phyloP scores from a whole-genome alignment of 2,113 vertebrate genomes.

The Rana temporaria region DNA sequence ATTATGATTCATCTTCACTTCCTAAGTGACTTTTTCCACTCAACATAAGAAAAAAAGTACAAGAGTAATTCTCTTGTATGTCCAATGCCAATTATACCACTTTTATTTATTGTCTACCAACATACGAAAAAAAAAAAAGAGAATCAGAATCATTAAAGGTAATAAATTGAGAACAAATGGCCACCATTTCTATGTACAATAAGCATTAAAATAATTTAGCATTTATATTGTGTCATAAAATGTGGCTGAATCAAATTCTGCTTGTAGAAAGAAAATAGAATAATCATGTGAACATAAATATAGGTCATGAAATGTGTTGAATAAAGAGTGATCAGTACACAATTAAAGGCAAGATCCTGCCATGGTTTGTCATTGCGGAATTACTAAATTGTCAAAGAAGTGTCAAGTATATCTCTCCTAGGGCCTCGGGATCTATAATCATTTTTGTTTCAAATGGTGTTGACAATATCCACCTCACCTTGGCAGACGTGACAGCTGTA shows the following conservation, averaged over 20 bases:
- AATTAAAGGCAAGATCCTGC: slow-evolving; percentile 19
- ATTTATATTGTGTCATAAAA: too few species aligned
- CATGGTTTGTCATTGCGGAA: slow-evolving; percentile 17
- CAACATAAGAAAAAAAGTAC: too few species aligned
- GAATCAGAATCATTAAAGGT: too few species aligned
- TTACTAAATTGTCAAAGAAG: slow-evolving; percentile 19
- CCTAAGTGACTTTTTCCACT: too few species aligned
- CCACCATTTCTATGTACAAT: too few species aligned
- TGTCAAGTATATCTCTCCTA: background rate
- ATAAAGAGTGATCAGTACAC: slow-evolving; percentile 23
- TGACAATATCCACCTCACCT: slow-evolving; percentile 10
- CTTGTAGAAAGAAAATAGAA: background rate
- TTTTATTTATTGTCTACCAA: too few species aligned
- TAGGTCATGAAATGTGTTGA: background rate
- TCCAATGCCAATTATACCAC: too few species aligned
- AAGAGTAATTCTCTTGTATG: too few species aligned
- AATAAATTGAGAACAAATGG: too few species aligned
- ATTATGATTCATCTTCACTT: too few species aligned
- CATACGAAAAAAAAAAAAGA: too few species aligned
- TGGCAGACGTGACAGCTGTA: background rate
- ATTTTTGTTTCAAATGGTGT: slow-evolving; percentile 15
- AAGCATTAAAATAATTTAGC: too few species aligned
- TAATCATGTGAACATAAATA: background rate
- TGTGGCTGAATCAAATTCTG: background rate
- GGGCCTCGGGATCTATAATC: slow-evolving; percentile 20